Evolutionary conservation across 2,888 invertebrate genomes (phyloP), one percentile per base, ranked within the genome.

Genomic region (Cheiracanthium punctorium): DNA sequence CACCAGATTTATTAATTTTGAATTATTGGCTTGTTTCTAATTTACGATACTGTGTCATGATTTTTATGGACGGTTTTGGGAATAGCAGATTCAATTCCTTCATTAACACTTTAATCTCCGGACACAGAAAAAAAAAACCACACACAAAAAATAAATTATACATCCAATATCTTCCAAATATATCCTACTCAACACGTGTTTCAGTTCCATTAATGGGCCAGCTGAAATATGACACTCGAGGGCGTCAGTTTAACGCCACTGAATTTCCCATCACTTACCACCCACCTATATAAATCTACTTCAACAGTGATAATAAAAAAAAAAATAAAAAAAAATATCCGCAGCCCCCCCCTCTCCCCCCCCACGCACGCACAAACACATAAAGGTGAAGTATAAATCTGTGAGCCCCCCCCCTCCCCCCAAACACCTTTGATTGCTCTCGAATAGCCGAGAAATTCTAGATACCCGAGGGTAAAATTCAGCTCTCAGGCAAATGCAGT

Each of bases 271-370:
- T 81, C 30, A 81, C 73, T 75, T 80, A 37, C 71, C 43, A 71
- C 33, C 30, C 33, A 28, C 17, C 74, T 52, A 74, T n/a, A n/a
- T 81, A 81, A 81, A 81, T 70, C 69, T 81, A 58, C 72, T 75
- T n/a, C n/a, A n/a, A n/a, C n/a, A n/a, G n/a, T n/a, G n/a, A n/a
- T n/a, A n/a, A n/a, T n/a, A n/a, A n/a, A n/a, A n/a, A n/a, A n/a
- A n/a, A n/a, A n/a, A n/a, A n/a, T n/a, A n/a, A n/a, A n/a, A 52
- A 64, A 71, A 64, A 71, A 69, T 33, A 69, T 37, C 12, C 24
- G 58, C 1, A 24, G 20, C 58, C 5, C 24, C 24, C 24, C 24
- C 58, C 5, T 58, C 24, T 58, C 24, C 48, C 10, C 24, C 5
- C 2, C 58, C 24, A 58, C 7, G 17, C 58, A 24, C 48, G 14